These are phyloP conservation scores for Buteo buteo DNA, from an alignment of 2,113 vertebrate species.

Conservation along the genomic window DNA sequence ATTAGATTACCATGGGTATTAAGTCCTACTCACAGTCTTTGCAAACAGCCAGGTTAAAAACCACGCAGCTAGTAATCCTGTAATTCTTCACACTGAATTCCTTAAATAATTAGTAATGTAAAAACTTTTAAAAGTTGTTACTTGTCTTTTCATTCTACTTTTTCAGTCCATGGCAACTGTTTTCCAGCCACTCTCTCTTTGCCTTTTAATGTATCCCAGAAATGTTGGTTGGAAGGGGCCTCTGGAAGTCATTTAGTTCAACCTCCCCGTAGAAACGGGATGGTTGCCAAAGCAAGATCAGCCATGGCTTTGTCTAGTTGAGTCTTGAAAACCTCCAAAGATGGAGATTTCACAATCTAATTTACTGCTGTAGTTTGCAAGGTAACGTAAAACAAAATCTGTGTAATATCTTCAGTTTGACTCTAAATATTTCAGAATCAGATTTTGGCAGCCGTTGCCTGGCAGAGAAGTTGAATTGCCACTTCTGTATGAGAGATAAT, in stretches of 20 bases:
- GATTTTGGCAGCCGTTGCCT: not conserved
- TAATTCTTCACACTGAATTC: not conserved
- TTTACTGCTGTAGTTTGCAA: not conserved
- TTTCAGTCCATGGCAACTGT: not conserved
- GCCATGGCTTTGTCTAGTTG: not conserved
- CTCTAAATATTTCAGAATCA: not conserved
- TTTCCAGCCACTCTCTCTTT: not conserved
- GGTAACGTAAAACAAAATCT: not conserved
- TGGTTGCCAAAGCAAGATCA: constrained; percentile 18
- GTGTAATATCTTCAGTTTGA: not conserved
- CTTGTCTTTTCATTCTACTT: not conserved
- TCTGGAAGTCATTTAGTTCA: not conserved
- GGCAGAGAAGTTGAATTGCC: not conserved
- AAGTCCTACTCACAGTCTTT: not conserved
- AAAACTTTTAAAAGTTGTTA: not conserved
- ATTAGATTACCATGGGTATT: constrained; percentile 47
- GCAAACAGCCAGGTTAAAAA: constrained; percentile 5
- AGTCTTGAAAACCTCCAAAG: not conserved
- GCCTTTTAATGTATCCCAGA: not conserved
- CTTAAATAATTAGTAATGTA: not conserved
- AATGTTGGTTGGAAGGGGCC: not conserved
- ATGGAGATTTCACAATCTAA: not conserved
- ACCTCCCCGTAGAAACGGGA: not conserved
- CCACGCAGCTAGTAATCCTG: not conserved
- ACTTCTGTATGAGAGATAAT: not conserved